Evolutionary conservation across 2,888 invertebrate species (phyloP), one percentile per base, ranked within the genome.

Genomic region (Octonoba sinensis): DNA sequence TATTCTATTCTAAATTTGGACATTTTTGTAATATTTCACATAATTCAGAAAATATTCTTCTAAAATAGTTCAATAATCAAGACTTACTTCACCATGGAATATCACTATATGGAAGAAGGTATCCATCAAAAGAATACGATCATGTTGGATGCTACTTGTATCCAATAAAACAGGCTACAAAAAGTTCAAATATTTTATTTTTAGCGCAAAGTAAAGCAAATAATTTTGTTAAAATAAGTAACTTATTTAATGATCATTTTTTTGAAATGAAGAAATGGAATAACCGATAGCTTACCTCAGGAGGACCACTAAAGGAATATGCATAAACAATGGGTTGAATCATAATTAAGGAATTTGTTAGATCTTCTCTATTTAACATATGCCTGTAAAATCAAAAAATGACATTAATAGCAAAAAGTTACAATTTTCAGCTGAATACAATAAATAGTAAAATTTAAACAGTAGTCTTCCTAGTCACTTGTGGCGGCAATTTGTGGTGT

Each of bases 81-180:
- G 59, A 60, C 85, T 87, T 88, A 95, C 96, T 92, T 98, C 98
- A 88, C 99, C 99, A 87, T 98, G 98, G 90, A 98, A 99, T 87
- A 99, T 99, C 76, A 99, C 93, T 87, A 99, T 97, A 90, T 99
- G 99, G 93, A 99, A 99, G 91, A 99, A 99, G 0, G 99, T 99
- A 90, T 99, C 99, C 98, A 99, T 98, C 73, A 99, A 92, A 60
- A 99, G 91, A 87, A 99, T 99, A 82, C 97, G 92, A 89, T 99
- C 99, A 0, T 97, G 94, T 89, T 97, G 96, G 87, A 99, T 99
- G 84, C 97, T 97, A 70, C 97, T 96, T 3, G 99, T 97, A 89
- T 99, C 99, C 51, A 99, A 91, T 24, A 99, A 90, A 6, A 99
- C 99, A 0, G 99, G 98, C 90, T 98, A 86, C 16, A 75, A 66